Percentiles rank a stretch among this genome's conserved stretches.
These are phyloP conservation scores for Heliocidaris tuberculata DNA, from an alignment of 35 echinoderm and acorn worm genomes.

Conservation along the genomic window DNA sequence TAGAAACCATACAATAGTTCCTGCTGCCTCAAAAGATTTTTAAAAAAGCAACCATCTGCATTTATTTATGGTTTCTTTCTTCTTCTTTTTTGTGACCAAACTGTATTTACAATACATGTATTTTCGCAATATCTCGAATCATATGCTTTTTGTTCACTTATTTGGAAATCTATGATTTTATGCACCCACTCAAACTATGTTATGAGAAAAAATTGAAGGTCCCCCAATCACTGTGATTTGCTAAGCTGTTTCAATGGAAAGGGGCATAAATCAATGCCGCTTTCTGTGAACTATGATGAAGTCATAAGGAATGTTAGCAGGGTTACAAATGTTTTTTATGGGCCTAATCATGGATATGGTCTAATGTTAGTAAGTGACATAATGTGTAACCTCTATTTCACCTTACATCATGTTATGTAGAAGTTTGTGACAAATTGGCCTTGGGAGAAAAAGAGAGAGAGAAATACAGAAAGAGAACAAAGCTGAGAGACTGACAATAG, in stretches of 20 bases:
- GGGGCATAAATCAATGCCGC: not conserved
- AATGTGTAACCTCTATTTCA: not conserved
- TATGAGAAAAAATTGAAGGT: not conserved
- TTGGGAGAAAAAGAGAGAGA: not conserved
- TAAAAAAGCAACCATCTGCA: no score
- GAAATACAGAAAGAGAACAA: not conserved
- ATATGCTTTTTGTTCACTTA: no score
- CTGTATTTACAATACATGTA: no score
- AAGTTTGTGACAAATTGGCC: not conserved
- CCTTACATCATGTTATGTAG: not conserved
- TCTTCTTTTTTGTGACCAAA: no score
- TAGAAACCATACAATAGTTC: no score
- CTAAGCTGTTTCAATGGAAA: not conserved
- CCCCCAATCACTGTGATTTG: not conserved
- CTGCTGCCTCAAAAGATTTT: no score
- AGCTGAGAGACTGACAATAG: not conserved
- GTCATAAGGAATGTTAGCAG: not conserved
- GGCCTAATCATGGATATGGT: not conserved
- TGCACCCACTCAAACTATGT: no score
- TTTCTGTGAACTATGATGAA: not conserved
- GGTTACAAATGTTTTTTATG: not conserved
- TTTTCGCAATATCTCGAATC: no score
- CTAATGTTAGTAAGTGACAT: slow-evolving; percentile 13
- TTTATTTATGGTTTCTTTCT: no score
- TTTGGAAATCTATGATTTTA: no score